A percentile compares a stretch with the other conserved stretches of the same genome.
phyloP scores from a whole-genome alignment of 2,888 invertebrate species.

The Noctuana brunneofusca region DNA sequence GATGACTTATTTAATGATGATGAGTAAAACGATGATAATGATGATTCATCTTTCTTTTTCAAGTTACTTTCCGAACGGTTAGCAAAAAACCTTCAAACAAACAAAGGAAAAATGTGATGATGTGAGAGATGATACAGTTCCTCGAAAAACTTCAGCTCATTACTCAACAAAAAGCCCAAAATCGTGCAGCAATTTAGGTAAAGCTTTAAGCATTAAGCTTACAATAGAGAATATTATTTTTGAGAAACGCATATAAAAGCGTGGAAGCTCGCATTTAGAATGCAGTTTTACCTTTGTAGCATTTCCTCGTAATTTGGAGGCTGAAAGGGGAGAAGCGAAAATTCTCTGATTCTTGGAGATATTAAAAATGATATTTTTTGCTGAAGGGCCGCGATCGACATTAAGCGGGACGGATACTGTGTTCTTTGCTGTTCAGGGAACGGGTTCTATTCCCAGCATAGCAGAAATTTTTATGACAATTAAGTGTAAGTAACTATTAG shows the following conservation, averaged over 20 bases:
- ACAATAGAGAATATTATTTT: conserved; percentile 32
- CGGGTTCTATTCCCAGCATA: too few species aligned
- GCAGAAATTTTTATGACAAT: too few species aligned
- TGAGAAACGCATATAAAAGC: conserved; percentile 32
- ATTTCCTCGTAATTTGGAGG: conserved; percentile 30
- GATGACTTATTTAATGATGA: too few species aligned
- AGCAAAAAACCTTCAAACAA: too few species aligned
- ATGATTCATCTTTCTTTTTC: too few species aligned
- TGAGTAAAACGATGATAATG: too few species aligned
- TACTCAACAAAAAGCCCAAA: conserved; percentile 25
- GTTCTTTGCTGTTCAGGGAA: too few species aligned
- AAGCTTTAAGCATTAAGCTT: conserved; percentile 31
- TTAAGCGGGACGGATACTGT: too few species aligned
- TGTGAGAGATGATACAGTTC: background rate
- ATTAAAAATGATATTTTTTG: background rate
- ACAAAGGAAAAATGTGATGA: background rate
- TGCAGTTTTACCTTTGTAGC: conserved; percentile 33
- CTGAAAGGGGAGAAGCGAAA: conserved; percentile 19
- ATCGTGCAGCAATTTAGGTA: conserved; percentile 27
- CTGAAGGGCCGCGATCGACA: background rate
- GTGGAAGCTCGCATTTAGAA: conserved; percentile 28
- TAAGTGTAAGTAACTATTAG: too few species aligned
- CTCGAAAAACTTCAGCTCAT: conserved; percentile 18
- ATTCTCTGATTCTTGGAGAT: conserved; percentile 26
- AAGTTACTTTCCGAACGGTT: too few species aligned